Evolutionary conservation across 1,140 invertebrate species (phyloP).

Genomic region (Lepidurus packardi): DNA sequence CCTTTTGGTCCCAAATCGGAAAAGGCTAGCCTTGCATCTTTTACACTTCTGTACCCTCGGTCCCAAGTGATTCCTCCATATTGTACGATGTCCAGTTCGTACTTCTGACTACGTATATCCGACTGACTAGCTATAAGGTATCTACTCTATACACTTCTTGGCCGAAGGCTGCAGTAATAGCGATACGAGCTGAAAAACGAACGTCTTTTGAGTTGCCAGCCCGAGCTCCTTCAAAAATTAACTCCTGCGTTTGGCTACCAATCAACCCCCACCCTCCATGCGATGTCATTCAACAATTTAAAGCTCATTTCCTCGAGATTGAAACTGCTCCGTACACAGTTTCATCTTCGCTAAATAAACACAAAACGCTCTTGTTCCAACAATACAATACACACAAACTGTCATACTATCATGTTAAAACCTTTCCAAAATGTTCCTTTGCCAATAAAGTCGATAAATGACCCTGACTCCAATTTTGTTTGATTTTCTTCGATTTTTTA

Average conservation of each 20-base stretch:
- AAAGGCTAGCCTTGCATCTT: constrained; percentile 6
- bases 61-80: constrained; percentile 16
- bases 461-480: no score
- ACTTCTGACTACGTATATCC: background rate
- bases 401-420: no score
- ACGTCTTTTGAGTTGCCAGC: background rate
- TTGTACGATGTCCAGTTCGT: background rate
- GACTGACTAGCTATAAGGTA: no score
- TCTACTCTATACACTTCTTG: background rate
- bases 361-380: no score
- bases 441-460: no score
- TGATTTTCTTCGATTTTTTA: no score
- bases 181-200: background rate
- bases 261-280: background rate
- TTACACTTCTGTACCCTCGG: background rate
- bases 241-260: background rate
- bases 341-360: no score
- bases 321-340: background rate
- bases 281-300: background rate
- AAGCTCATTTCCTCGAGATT: background rate
- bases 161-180: background rate
- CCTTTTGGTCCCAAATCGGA: background rate
- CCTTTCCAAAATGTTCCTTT: no score
- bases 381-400: no score
- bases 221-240: background rate